These are phyloP conservation scores for Gymnoscopelus microlampas DNA, from an alignment of 2,797 vertebrate species.

Conservation along the genomic window DNA sequence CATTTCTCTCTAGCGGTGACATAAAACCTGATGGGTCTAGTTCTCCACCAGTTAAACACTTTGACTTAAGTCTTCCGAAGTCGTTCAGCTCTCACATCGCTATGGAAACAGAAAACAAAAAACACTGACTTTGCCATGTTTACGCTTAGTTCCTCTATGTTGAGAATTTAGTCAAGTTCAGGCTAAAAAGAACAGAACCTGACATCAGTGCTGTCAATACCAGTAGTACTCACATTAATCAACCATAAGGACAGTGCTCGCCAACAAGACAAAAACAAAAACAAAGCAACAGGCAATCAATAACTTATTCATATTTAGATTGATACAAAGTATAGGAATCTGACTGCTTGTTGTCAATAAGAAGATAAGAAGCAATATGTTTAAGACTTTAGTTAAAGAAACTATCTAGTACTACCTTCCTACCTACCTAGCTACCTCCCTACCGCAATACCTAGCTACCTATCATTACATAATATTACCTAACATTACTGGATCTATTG, in stretches of 20 bases:
- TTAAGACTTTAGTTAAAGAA: slow-evolving; percentile 71
- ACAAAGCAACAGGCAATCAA: slow-evolving; percentile 66
- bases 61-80: slow-evolving; percentile 26
- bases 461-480: slow-evolving; percentile 49
- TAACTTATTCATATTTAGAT: slow-evolving; percentile 66
- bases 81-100: slow-evolving; percentile 19
- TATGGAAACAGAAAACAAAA: slow-evolving; percentile 4
- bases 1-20: slow-evolving; percentile 10
- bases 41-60: slow-evolving; percentile 10
- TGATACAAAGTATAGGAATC: slow-evolving; percentile 72
- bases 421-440: slow-evolving; percentile 48
- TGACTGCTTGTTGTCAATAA: slow-evolving; percentile 57
- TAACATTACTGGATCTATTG: slow-evolving; percentile 44
- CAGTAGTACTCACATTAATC: slow-evolving; percentile 15
- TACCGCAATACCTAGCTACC: slow-evolving; percentile 53
- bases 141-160: slow-evolving; percentile 4
- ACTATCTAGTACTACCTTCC: slow-evolving; percentile 65
- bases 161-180: slow-evolving; percentile 10
- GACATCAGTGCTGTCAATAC: slow-evolving; percentile 20
- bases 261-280: slow-evolving; percentile 41
- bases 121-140: slow-evolving; percentile 19
- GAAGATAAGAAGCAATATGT: slow-evolving; percentile 59
- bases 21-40: background rate
- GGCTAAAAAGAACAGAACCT: background rate
- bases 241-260: slow-evolving; percentile 30